Evolutionary conservation across 2,888 invertebrate genomes (phyloP), one percentile per base, ranked within the genome.

Genomic region (Cyclophora albipunctata): DNA sequence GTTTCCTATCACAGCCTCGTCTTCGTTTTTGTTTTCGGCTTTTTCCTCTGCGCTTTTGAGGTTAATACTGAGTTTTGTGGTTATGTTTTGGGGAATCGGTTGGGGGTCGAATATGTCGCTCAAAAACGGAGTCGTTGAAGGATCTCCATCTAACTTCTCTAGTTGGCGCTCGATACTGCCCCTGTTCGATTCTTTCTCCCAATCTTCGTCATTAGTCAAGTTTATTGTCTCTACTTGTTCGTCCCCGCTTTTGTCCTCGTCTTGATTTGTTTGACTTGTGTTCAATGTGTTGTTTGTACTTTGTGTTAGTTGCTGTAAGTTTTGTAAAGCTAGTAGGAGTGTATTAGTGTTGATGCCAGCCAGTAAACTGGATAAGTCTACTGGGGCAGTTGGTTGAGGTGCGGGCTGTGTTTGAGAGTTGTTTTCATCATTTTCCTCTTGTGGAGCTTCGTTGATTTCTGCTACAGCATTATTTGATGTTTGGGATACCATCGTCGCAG

Each of bases 101-200:
- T 81, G 78, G 2, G 89, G 89, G 57, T 89, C 87, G 66, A 89
- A 89, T 59, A 89, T 88, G 57, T 89, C 89, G 59, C 84, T 81
- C 69, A 89, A 70, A 75, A 87, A 88, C 58, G 87, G 85, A 45
- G 87, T 85, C 40, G 84, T 82, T 2, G 74, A 77, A n/a, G 81
- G 71, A 48, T 68, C 70, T 3, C 87, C 83, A 58, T 87, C 84
- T 58, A 87, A 51, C 52, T 65, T 71, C 59, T 81, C 71, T 35
- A 87, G 63, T 58, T 83, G 75, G 47, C 80, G 73, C 56, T 88
- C 87, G 50, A 86, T 86, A 52, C 78, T 83, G 40, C 83, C 88
- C 56, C 69, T 66, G 46, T 75, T 73, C 2, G 86, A 80, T 64
- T 86, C 88, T 49, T 74, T 79, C 54, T 87, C 87, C 84, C 85